Base-by-base conservation (phyloP, 2,797 vertebrate species). In the Hylomyscus alleni region DNA sequence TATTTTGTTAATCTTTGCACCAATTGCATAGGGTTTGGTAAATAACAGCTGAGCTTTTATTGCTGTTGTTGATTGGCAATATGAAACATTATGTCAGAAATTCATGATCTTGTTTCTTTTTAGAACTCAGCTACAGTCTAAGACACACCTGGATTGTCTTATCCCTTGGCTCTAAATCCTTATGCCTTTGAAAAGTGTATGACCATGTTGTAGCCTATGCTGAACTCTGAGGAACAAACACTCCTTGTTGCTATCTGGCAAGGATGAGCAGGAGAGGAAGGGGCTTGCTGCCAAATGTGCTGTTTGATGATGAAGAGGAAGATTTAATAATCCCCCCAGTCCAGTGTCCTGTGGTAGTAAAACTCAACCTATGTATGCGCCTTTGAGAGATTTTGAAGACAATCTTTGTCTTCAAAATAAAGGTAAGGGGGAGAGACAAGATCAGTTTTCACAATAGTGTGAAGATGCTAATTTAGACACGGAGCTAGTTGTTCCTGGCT, bases 191-290 rank as follows among this genome's bases (percentile, higher is more conserved):
- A 88, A 96, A 44, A 31, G 17, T 62, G 6, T 89, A 6, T 40
- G 37, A 37, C 19, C 22, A 89, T 13, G 52, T 44, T 54, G 4
- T 37, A 19, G 24, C 67, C 19, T 76, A 15, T 90, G 81, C 72
- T 56, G 83, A 40, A 73, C 58, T 62, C 20, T 0, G 8, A 40
- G 14, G 31, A 44, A 17, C 52, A 1, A 65, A 76, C 5, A 82
- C 50, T 91, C 47, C 52, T 80, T 92, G 22, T 58, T 95, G 34
- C 40, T 94, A 56, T 89, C 67, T 89, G 81, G 26, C 13, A 89
- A 88, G 37, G 13, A 80, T 31, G 73, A 73, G 10, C 4, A 47
- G 14, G 77, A 89, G 34, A 50, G 67, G 58, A 80, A 58, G 7
- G 5, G 60, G 50, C 24, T 67, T 80, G 31, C 69, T 83, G 44